phyloP scores from a whole-genome alignment of 2,888 invertebrate genomes.

The Drosophila maculinotata region DNA sequence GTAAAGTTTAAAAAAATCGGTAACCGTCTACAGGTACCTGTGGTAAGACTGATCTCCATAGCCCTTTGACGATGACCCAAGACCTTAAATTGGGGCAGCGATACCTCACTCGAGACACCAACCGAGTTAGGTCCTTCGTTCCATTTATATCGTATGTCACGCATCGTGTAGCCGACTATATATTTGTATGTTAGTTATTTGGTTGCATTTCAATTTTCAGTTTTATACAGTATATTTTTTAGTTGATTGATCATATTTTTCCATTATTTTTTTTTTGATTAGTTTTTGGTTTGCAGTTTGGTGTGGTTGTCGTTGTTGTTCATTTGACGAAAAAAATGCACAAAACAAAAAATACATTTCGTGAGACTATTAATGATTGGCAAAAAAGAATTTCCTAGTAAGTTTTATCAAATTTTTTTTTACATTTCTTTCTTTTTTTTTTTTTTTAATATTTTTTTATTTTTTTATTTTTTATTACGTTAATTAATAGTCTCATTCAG shows the following conservation, averaged over 20 bases:
- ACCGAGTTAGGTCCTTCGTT: conserved; percentile 97
- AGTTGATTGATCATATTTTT: conserved; percentile 32
- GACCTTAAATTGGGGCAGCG: conserved; percentile 99
- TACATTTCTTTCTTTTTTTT: conserved; percentile 30
- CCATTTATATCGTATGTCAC: conserved; percentile 99
- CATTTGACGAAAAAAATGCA: conserved; percentile 82
- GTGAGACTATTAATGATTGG: conserved; percentile 84
- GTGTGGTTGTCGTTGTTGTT: conserved; percentile 63
- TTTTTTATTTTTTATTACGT: conserved; percentile 33
- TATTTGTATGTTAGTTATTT: conserved; percentile 41
- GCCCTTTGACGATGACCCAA: conserved; percentile 98
- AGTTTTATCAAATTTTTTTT: conserved; percentile 40
- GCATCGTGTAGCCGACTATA: conserved; percentile 98
- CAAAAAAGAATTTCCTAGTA: conserved; percentile 49
- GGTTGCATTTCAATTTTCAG: conserved; percentile 37
- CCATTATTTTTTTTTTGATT: conserved; percentile 45
- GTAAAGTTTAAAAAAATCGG: conserved; percentile 83
- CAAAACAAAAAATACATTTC: conserved; percentile 84
- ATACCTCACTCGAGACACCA: conserved; percentile 97
- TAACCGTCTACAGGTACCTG: conserved; percentile 91
- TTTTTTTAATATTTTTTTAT: conserved; percentile 18
- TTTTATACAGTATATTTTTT: conserved; percentile 33
- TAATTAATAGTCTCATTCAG: conserved; percentile 85
- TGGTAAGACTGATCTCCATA: conserved; percentile 98
- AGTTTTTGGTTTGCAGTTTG: conserved; percentile 53